Evolutionary conservation across 2,113 vertebrate genomes (phyloP).

Genomic region (Strix aluco): DNA sequence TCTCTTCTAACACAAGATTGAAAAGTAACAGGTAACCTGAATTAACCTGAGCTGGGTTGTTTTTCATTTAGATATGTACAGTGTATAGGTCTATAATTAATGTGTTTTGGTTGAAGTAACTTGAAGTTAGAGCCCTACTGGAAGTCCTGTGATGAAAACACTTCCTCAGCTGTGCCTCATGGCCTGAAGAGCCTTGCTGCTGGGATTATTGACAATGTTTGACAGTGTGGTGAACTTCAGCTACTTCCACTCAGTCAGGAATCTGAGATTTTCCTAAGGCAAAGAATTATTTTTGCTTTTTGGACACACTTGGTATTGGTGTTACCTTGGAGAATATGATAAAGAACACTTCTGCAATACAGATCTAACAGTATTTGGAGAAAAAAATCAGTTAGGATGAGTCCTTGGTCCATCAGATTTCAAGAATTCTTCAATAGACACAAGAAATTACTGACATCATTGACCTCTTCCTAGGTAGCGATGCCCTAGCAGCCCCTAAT

Average conservation of each 20-base stretch:
- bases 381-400: not conserved
- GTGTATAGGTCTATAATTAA: not conserved
- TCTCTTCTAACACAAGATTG: not conserved
- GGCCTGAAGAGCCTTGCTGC: not conserved
- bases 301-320: not conserved
- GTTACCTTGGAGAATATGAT: not conserved
- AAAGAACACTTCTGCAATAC: not conserved
- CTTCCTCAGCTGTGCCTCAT: not conserved
- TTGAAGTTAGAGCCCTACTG: not conserved
- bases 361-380: not conserved
- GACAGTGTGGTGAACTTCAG: not conserved
- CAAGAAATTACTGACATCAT: not conserved
- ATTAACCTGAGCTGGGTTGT: not conserved
- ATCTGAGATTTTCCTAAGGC: not conserved
- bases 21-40: not conserved
- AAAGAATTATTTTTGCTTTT: not conserved
- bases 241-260: not conserved
- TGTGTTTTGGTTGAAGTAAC: not conserved
- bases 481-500: not conserved
- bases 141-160: not conserved
- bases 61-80: not conserved
- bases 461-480: accelerated
- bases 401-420: not conserved
- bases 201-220: not conserved
- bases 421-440: not conserved